phyloP scores from a whole-genome alignment of 2,797 vertebrate species.

The Hozukius guyotensis region DNA sequence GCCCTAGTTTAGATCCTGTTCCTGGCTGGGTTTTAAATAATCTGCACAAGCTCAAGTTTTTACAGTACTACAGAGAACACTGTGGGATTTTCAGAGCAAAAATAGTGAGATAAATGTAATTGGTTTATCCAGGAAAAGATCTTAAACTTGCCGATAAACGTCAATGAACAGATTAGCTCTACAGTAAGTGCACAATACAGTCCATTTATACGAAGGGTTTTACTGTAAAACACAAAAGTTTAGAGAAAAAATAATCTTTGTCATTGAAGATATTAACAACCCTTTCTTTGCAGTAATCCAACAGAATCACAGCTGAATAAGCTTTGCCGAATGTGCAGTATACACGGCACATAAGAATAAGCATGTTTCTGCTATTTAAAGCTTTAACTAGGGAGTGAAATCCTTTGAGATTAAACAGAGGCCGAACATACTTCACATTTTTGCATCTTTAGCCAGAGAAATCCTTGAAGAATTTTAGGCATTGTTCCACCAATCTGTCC shows the following conservation, averaged over 20 bases:
- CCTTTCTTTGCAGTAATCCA: constrained; percentile 20
- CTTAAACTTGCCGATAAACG: constrained; percentile 17
- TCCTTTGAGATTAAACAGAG: constrained; percentile 50
- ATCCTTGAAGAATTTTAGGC: constrained; percentile 43
- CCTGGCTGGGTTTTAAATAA: not conserved
- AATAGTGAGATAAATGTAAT: not conserved
- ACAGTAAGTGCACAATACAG: not conserved
- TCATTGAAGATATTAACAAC: not conserved
- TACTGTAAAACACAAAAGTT: constrained; percentile 4
- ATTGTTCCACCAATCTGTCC: constrained; percentile 19
- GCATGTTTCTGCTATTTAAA: constrained; percentile 7
- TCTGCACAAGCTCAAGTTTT: constrained; percentile 1
- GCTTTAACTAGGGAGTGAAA: constrained; percentile 16
- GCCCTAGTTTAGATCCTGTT: not conserved
- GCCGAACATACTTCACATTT: constrained; percentile 49
- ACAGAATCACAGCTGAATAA: constrained; percentile 5
- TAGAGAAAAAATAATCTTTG: not conserved
- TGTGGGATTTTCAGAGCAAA: not conserved
- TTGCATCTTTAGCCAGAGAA: constrained; percentile 31
- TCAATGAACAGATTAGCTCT: not conserved
- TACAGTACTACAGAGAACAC: not conserved
- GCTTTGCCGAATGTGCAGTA: not conserved
- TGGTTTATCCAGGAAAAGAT: constrained; percentile 24
- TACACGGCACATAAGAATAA: not conserved
- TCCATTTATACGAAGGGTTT: not conserved